A percentile compares a stretch with the other conserved stretches of the same genome.
These are phyloP conservation scores for Philotrypesis tridentata DNA, from an alignment of 1,140 invertebrate genomes.

Conservation along the genomic window DNA sequence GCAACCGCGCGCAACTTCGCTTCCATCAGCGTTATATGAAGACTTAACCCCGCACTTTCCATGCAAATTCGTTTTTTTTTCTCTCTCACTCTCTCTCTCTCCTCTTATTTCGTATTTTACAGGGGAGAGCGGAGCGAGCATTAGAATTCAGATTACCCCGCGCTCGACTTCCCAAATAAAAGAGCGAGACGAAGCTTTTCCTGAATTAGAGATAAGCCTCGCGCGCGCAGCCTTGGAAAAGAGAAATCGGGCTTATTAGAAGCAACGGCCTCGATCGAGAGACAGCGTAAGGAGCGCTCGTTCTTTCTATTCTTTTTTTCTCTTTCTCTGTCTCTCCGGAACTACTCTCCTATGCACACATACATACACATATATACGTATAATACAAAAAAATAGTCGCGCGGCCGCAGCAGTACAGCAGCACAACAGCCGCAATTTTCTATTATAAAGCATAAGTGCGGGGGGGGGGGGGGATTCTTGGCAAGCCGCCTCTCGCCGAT, in stretches of 20 bases:
- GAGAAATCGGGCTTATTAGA: constrained; percentile 2
- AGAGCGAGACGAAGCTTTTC: not conserved
- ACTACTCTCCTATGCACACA: no score
- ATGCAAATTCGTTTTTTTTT: constrained; percentile 17
- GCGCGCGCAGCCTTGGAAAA: not conserved
- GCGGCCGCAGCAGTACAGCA: not conserved
- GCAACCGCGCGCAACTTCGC: not conserved
- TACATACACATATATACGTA: no score
- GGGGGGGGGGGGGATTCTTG: no score
- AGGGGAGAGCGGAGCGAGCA: not conserved
- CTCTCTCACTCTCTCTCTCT: no score
- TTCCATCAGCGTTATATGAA: constrained; percentile 15
- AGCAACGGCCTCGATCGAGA: not conserved
- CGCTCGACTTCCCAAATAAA: constrained; percentile 15
- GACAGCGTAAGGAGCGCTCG: not conserved
- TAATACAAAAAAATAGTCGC: no score
- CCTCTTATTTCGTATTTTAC: not conserved
- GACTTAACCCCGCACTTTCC: not conserved
- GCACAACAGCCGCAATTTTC: not conserved
- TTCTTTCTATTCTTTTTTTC: not conserved
- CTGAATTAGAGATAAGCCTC: constrained; percentile 14
- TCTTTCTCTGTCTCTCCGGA: no score
- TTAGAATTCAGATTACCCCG: constrained; percentile 30
- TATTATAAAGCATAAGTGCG: constrained; percentile 4
- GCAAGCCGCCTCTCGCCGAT: not conserved